Conservation (phyloP, 2,888 invertebrate species). For the Callosobruchus maculatus region DNA sequence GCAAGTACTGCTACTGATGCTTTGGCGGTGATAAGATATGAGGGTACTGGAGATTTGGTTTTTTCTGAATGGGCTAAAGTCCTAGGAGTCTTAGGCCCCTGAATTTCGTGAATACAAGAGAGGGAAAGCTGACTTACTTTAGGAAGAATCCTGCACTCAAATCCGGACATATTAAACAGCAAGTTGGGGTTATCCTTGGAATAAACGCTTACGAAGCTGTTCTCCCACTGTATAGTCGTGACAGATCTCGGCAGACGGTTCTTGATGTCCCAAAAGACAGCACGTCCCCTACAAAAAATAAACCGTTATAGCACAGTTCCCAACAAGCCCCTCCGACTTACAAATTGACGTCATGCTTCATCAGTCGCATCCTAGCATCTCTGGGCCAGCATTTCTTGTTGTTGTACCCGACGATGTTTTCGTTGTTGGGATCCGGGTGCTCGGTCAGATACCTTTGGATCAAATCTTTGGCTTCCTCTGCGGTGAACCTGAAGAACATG, state of each 20-base stretch:
- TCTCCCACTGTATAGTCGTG: constrained; percentile 99
- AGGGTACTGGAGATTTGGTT: too few species aligned
- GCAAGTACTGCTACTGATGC: too few species aligned
- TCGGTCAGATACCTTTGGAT: constrained; percentile 98
- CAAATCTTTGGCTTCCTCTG: constrained; percentile 96
- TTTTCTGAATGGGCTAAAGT: too few species aligned
- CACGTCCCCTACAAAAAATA: constrained; percentile 75
- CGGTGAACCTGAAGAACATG: constrained; percentile 92
- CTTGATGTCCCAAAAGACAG: constrained; percentile 99
- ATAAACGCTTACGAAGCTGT: constrained; percentile 98
- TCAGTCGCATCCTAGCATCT: constrained; percentile 97
- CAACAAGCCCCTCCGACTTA: constrained; percentile 49
- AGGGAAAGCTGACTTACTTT: too few species aligned
- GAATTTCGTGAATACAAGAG: too few species aligned
- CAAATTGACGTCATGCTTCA: constrained; percentile 99
- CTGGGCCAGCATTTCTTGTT: constrained; percentile 99
- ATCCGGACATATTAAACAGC: constrained; percentile 98
- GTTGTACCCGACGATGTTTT: constrained; percentile 99
- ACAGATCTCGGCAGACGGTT: constrained; percentile 96
- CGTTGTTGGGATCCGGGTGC: constrained; percentile 99
- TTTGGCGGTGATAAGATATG: too few species aligned
- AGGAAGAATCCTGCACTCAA: constrained; percentile 97
- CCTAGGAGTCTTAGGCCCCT: too few species aligned
- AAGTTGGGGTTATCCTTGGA: constrained; percentile 99
- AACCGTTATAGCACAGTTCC: not conserved